phyloP scores from a whole-genome alignment of 1,140 invertebrate species.

The Protaetia brevitarsis region DNA sequence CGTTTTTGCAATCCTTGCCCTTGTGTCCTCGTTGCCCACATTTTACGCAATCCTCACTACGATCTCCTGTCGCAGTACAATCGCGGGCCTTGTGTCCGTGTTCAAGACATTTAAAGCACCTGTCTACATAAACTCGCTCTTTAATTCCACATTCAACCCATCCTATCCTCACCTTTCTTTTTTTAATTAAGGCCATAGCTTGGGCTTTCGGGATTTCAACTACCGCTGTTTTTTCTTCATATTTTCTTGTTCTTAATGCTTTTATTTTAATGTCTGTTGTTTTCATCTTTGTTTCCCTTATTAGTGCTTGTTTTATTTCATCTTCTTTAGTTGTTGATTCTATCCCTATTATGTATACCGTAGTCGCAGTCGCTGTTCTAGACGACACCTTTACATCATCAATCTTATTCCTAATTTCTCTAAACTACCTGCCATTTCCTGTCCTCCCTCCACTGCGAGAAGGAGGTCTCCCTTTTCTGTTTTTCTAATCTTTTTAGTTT shows the following conservation, averaged over 20 bases:
- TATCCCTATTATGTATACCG: background rate
- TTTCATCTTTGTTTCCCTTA: background rate
- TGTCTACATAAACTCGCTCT: background rate
- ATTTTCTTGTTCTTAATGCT: background rate
- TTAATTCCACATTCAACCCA: background rate
- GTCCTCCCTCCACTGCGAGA: background rate
- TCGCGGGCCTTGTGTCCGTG: background rate
- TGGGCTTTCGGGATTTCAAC: background rate
- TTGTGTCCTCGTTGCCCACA: background rate
- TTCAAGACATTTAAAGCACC: background rate
- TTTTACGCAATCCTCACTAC: too few species aligned
- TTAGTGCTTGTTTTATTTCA: background rate
- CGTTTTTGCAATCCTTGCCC: background rate
- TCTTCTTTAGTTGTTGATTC: background rate
- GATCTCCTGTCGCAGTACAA: too few species aligned
- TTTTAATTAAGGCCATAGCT: too few species aligned
- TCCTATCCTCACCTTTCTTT: background rate
- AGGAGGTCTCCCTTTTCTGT: background rate
- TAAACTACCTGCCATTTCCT: background rate
- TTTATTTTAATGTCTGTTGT: background rate
- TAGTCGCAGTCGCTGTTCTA: background rate
- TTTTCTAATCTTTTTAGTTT: background rate
- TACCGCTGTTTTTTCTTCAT: background rate
- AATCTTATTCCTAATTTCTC: background rate
- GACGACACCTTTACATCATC: background rate